A percentile compares a stretch with the other conserved stretches of the same genome.
Conservation (phyloP, 2,797 vertebrate species). For the Tangara arthus region DNA sequence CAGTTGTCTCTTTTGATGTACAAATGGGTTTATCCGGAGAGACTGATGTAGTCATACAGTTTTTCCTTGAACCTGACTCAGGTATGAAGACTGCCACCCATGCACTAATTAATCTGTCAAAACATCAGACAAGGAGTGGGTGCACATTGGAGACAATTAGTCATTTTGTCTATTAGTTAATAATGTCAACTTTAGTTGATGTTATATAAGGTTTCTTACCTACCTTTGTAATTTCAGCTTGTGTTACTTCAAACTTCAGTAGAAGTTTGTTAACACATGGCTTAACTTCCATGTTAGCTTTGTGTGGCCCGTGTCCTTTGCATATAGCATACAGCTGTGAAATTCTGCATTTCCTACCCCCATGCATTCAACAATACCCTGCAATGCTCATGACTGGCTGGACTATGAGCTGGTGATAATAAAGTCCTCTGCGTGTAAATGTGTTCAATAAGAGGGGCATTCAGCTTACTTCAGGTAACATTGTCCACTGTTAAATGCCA, state of each 20-base stretch:
- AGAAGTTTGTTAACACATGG: neutral
- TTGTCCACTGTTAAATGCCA: neutral
- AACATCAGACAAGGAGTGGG: neutral
- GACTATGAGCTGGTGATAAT: neutral
- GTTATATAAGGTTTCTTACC: neutral
- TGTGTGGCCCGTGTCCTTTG: neutral
- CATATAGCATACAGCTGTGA: neutral
- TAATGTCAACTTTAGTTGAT: neutral
- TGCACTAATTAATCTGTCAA: constrained; percentile 2
- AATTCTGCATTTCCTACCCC: neutral
- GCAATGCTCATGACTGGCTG: neutral
- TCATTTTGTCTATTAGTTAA: neutral
- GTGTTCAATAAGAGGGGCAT: neutral
- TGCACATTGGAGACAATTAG: neutral
- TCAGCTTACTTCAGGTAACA: neutral
- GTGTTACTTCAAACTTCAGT: neutral
- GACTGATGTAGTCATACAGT: neutral
- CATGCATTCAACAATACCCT: neutral
- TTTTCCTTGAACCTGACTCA: constrained; percentile 16
- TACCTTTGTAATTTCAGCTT: neutral
- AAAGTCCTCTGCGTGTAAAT: neutral
- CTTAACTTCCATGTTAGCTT: neutral
- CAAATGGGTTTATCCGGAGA: neutral
- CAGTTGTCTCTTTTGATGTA: neutral
- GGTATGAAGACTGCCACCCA: neutral